These are phyloP conservation scores for Bubo bubo DNA, from an alignment of 2,113 vertebrate genomes.

Conservation along the genomic window DNA sequence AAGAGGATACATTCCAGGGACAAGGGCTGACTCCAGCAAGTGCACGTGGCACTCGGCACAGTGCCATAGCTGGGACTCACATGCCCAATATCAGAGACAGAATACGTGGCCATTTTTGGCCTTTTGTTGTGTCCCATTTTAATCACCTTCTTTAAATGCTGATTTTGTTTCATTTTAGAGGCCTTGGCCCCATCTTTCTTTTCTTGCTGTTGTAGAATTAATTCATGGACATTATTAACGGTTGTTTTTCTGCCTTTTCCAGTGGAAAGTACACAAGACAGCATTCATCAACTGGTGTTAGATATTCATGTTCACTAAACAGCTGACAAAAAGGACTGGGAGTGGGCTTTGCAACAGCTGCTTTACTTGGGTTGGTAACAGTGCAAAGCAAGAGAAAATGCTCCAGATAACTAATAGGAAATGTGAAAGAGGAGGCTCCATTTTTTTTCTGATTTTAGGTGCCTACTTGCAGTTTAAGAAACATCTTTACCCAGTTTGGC, in stretches of 20 bases:
- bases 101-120: background rate
- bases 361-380: background rate
- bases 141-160: background rate
- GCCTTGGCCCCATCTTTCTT: background rate
- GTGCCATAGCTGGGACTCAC: background rate
- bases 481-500: background rate
- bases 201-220: background rate
- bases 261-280: background rate
- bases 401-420: background rate
- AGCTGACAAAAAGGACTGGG: background rate
- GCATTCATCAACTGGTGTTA: background rate
- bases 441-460: background rate
- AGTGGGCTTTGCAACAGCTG: background rate
- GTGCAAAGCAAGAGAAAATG: background rate
- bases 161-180: background rate
- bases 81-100: background rate
- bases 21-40: background rate
- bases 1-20: background rate
- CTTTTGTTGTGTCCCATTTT: background rate
- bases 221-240: background rate
- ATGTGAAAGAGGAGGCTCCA: background rate
- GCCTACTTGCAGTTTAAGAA: background rate
- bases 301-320: background rate
- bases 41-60: rapidly evolving
- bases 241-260: background rate